These are phyloP conservation scores for Trematomus loennbergii DNA, from an alignment of 2,113 vertebrate genomes.

Conservation along the genomic window DNA sequence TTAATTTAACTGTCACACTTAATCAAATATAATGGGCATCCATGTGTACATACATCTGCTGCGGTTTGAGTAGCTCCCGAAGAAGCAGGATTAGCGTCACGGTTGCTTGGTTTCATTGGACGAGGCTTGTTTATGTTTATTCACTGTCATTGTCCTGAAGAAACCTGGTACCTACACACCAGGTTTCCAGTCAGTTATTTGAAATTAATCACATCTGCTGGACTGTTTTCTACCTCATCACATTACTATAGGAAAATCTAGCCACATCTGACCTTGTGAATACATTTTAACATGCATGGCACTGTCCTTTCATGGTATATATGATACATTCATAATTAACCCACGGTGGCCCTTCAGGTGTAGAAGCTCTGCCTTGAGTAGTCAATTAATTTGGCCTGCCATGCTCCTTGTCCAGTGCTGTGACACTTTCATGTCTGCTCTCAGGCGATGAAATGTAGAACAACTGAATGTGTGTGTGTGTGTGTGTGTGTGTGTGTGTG, in stretches of 20 bases:
- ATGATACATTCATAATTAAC: constrained; percentile 62
- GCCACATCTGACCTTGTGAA: constrained; percentile 4
- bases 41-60: constrained; percentile 37
- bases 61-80: constrained; percentile 33
- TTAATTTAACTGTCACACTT: constrained; percentile 10
- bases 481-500: too few relatives aligned
- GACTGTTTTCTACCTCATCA: constrained; percentile 4
- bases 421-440: constrained; percentile 9
- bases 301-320: constrained; percentile 3
- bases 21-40: constrained; percentile 3
- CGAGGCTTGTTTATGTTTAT: constrained; percentile 46
- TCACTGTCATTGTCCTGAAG: constrained; percentile 29
- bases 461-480: neutral
- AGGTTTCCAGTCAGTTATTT: neutral
- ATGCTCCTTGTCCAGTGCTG: constrained; percentile 6
- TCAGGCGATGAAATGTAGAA: constrained; percentile 5
- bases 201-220: constrained; percentile 7
- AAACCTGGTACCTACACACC: constrained; percentile 8
- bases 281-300: constrained; percentile 5
- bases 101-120: constrained; percentile 38
- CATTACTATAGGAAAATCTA: neutral
- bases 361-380: constrained; percentile 28
- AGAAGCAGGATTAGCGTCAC: constrained; percentile 42
- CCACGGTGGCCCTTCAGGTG: constrained; percentile 1
- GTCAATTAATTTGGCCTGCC: constrained; percentile 26